Conservation (phyloP, 2,888 invertebrate species). For the Anticlea derivata region DNA sequence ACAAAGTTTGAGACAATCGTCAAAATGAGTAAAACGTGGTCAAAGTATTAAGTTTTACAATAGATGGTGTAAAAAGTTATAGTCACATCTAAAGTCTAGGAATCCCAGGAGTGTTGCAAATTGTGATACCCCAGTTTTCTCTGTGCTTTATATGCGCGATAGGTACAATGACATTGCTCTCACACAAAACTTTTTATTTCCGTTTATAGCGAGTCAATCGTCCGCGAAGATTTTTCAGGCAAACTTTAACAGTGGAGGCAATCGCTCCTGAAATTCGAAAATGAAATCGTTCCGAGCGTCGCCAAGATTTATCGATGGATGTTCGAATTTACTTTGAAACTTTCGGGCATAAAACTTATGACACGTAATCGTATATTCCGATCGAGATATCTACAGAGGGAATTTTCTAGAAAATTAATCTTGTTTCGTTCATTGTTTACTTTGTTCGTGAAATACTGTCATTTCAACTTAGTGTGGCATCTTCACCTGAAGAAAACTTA, state of each 20-base stretch:
- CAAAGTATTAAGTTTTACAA: constrained; percentile 52
- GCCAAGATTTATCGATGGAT: constrained; percentile 83
- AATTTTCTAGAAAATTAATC: constrained; percentile 60
- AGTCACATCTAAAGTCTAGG: constrained; percentile 62
- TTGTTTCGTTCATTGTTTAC: constrained; percentile 54
- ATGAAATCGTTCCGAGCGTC: constrained; percentile 83
- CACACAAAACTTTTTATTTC: constrained; percentile 83
- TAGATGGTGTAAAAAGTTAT: constrained; percentile 63
- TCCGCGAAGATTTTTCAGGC: constrained; percentile 83
- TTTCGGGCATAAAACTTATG: constrained; percentile 82
- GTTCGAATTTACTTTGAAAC: constrained; percentile 83
- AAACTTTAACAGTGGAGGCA: constrained; percentile 84
- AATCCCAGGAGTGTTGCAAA: constrained; percentile 65
- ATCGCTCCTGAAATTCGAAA: constrained; percentile 84
- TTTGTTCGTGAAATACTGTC: constrained; percentile 43
- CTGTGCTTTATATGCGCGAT: constrained; percentile 75
- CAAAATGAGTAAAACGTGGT: constrained; percentile 42
- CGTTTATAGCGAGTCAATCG: constrained; percentile 83
- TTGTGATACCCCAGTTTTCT: constrained; percentile 69
- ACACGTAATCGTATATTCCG: constrained; percentile 82
- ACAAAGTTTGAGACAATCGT: constrained; percentile 36
- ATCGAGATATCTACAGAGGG: constrained; percentile 60
- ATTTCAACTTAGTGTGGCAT: constrained; percentile 37
- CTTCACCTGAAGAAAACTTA: constrained; percentile 31
- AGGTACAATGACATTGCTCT: constrained; percentile 76